phyloP scores from a whole-genome alignment of 2,113 vertebrate species.

The Chrysochloris asiatica region DNA sequence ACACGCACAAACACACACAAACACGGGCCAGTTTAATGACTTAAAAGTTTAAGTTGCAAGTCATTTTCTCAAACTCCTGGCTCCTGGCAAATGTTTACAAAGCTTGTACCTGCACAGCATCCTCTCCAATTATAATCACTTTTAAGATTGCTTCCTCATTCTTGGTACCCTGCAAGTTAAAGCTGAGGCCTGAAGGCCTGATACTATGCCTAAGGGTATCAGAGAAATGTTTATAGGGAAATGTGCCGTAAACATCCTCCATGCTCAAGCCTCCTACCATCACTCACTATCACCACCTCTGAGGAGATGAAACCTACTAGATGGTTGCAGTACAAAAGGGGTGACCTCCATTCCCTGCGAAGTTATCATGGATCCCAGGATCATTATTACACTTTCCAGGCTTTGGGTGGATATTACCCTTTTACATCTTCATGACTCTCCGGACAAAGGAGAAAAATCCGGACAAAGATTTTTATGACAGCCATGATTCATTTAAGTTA shows the following conservation, averaged over 20 bases:
- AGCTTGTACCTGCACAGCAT: not conserved
- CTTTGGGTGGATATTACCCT: not conserved
- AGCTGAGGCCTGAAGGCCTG: not conserved
- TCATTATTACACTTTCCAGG: not conserved
- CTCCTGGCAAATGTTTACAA: not conserved
- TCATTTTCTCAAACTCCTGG: not conserved
- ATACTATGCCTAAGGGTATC: not conserved
- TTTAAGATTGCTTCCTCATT: not conserved
- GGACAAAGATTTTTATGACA: conserved; percentile 23
- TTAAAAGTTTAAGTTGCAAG: not conserved
- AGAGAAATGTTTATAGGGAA: not conserved
- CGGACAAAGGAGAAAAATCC: not conserved
- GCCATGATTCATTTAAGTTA: not conserved
- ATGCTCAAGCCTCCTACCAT: not conserved
- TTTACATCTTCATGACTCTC: not conserved
- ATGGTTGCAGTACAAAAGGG: not conserved
- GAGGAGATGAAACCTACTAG: not conserved
- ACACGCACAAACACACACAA: not conserved
- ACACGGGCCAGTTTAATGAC: not conserved
- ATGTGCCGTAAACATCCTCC: not conserved
- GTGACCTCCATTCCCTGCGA: not conserved
- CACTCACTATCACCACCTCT: not conserved
- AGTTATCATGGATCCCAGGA: not conserved
- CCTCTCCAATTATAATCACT: not conserved
- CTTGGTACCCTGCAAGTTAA: not conserved